phyloP scores from a whole-genome alignment of 2,888 invertebrate species.

The Cosmopolites sordidus region DNA sequence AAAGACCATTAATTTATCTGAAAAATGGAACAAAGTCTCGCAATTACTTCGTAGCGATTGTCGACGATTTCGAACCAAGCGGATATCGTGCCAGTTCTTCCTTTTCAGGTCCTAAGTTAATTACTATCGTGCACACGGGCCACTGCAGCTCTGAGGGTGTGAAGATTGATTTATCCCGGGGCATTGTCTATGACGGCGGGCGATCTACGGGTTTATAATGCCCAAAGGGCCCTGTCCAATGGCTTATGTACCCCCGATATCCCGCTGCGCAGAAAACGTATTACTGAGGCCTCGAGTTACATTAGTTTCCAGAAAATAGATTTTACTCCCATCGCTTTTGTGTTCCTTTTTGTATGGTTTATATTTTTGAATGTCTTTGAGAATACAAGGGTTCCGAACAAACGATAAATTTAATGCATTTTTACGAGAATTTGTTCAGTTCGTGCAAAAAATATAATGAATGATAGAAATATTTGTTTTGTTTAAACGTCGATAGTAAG shows the following conservation, averaged over 20 bases:
- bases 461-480: no score
- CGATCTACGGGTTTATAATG: constrained; percentile 29
- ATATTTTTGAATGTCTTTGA: no score
- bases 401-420: no score
- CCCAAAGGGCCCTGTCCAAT: constrained; percentile 27
- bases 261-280: constrained; percentile 22
- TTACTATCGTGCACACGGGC: constrained; percentile 34
- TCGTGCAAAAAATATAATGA: no score
- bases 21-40: constrained; percentile 15
- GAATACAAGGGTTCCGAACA: no score
- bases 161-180: constrained; percentile 40
- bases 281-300: constrained; percentile 17
- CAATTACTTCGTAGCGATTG: constrained; percentile 14
- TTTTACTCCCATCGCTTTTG: constrained; percentile 11
- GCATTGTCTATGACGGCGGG: constrained; percentile 38
- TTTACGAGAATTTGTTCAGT: no score
- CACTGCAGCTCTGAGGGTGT: constrained; percentile 34
- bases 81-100: constrained; percentile 6
- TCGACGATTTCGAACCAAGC: constrained; percentile 2
- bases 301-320: constrained; percentile 23
- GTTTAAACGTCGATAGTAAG: no score
- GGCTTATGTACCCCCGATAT: constrained; percentile 26
- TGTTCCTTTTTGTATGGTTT: constrained; percentile 5
- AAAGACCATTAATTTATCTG: constrained; percentile 9
- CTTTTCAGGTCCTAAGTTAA: constrained; percentile 33